These are phyloP conservation scores for Probaryconus sp. DNA, from an alignment of 1,140 invertebrate genomes.

Conservation along the genomic window DNA sequence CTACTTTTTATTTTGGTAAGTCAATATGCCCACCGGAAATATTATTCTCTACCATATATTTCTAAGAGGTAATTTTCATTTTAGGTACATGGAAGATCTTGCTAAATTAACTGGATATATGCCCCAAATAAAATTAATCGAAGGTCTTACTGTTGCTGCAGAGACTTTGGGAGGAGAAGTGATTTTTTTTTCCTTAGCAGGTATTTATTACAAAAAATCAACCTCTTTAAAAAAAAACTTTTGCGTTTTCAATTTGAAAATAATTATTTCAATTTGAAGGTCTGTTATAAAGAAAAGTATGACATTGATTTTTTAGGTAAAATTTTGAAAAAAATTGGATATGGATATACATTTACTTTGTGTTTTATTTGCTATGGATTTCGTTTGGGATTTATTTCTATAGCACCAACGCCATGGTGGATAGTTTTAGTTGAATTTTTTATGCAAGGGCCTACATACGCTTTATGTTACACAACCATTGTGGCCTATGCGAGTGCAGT, in stretches of 20 bases:
- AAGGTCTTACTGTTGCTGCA: constrained; percentile 85
- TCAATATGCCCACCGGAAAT: too few species aligned
- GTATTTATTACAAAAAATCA: constrained; percentile 53
- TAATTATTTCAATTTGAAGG: too few species aligned
- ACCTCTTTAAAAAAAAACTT: too few species aligned
- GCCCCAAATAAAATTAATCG: constrained; percentile 85
- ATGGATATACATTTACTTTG: constrained; percentile 84
- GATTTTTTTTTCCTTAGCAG: constrained; percentile 82
- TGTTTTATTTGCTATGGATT: constrained; percentile 85
- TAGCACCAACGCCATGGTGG: constrained; percentile 86
- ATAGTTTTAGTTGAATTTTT: constrained; percentile 83
- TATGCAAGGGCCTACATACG: constrained; percentile 89
- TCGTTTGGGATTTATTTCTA: constrained; percentile 82
- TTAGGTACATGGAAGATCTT: constrained; percentile 86
- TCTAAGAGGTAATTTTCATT: too few species aligned
- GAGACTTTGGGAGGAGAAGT: constrained; percentile 87
- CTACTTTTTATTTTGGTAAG: constrained; percentile 88
- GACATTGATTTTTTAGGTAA: constrained; percentile 80
- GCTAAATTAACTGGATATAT: constrained; percentile 80
- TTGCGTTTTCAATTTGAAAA: too few species aligned
- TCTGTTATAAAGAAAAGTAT: too few species aligned
- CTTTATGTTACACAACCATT: constrained; percentile 87
- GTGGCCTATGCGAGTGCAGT: constrained; percentile 87
- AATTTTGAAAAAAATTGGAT: constrained; percentile 82
- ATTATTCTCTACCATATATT: constrained; percentile 14